Base-by-base conservation (phyloP, 2,888 invertebrate genomes). In the Ennomos quercinarius region DNA sequence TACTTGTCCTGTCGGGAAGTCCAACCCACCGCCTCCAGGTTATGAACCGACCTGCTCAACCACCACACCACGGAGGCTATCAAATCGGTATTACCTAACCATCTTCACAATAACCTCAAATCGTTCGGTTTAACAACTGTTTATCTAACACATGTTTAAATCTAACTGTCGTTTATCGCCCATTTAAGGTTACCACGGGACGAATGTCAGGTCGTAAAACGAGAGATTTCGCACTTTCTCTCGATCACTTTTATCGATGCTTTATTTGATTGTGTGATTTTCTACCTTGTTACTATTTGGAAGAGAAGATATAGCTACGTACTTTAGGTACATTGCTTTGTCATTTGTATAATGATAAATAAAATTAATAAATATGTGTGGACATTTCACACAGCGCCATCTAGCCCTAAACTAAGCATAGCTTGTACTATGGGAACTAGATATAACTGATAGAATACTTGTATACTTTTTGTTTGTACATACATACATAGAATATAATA, bases 201-300 rank as follows among this genome's bases (percentile, higher is more conserved):
- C 43, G 57, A 62, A 59, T 61, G 45, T 1, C 3, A 42, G 37
- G 56, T 63, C 63, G 57, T 63, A 63, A 66, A 63, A 61, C 39
- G 40, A 17, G 35, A 52, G 47, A 52, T 55, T 47, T 56, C 43
- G 36, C 37, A 49, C 63, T 63, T 66, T 63, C 66, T 12, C 54
- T 61, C 57, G 39, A 56, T 60, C 46, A 49, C 44, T 9, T 66
- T 66, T 63, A 66, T 58, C 37, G 63, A 46, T 50, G 51, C 10
- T 63, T 60, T 63, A 65, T 63, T 65, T 59, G 61, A 55, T 51
- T 51, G 48, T 52, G 34, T 56, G 49, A 53, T 66, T 65, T 57
- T 56, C 62, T 61, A 47, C 48, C 54, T 46, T 47, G 13, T 57
- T 45, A 39, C 35, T 38, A 8, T 11, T 36, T 12, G 35, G 49